A percentile compares a stretch with the other conserved stretches of the same genome.
These are phyloP conservation scores for Telmatherina bonti DNA, from an alignment of 2,797 vertebrate species.

Conservation along the genomic window DNA sequence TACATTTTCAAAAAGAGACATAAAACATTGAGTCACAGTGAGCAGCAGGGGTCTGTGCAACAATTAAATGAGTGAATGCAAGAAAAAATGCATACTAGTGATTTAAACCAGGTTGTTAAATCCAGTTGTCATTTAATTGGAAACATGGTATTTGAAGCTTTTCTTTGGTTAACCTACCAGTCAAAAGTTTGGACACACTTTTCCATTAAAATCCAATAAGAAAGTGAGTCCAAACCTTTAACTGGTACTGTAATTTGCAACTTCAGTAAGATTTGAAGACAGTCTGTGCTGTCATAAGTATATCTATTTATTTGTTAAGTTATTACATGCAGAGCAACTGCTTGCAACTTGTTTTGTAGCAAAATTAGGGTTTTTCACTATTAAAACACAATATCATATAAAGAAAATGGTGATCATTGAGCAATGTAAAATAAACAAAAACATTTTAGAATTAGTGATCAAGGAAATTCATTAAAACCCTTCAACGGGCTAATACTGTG, in stretches of 20 bases:
- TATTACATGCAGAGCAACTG: too few relatives aligned
- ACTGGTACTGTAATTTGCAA: too few relatives aligned
- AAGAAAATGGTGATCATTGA: background rate
- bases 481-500: conserved; percentile 33
- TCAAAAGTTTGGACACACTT: too few relatives aligned
- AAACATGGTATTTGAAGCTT: too few relatives aligned
- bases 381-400: background rate
- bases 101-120: background rate
- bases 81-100: too few relatives aligned
- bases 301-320: background rate
- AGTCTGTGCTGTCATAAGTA: background rate
- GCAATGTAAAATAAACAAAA: conserved; percentile 15
- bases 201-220: too few relatives aligned
- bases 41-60: too few relatives aligned
- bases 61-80: background rate
- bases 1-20: too few relatives aligned
- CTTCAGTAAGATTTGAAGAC: background rate
- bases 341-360: background rate
- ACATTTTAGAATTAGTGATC: conserved; percentile 1
- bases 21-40: too few relatives aligned
- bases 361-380: background rate
- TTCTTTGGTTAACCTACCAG: too few relatives aligned
- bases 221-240: too few relatives aligned
- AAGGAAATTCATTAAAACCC: conserved; percentile 25
- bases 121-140: too few relatives aligned